Base-by-base conservation (phyloP, 2,797 vertebrate genomes). In the Catharus ustulatus region DNA sequence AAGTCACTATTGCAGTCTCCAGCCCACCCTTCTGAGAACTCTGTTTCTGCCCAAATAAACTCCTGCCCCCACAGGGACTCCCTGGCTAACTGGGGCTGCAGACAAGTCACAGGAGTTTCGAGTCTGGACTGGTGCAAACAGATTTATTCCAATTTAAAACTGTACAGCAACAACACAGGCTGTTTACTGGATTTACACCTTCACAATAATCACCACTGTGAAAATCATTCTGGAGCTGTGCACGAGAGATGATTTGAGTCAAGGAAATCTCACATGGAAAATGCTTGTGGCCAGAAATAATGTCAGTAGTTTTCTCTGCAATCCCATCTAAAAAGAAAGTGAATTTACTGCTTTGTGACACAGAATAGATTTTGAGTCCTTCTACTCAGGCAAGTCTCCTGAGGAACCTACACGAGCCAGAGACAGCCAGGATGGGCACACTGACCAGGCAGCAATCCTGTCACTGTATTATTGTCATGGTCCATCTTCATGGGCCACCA, bases 391-490 rank as follows among this genome's bases (percentile, higher is more conserved):
- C 5, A 45, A 40, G 46, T 38, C 34, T 49, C 49, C 57, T 4
- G 52, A 54, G 36, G 55, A 87, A 3, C 11, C 34, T 52, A 73
- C 2, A 40, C 12, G 32, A 49, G 57, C 26, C 61, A 43, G 73
- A 52, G 61, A 36, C 32, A 49, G 29, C 8, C 24, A 38, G 38
- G 38, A 11, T 10, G 38, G 40, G 40, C 58, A 30, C 2, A 1
- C 10, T 59, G 76, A 29, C 7, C 26, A 3, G 6, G 45, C 30
- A 75, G 14, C 15, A 32, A 0, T 6, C 0, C 36, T 58, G 51
- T 7, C 27, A 13, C 34, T 17, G 7, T 2, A 4, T 3, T 58
- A 11, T 3, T 8, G 30, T 5, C 52, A 22, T 7, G n/a, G 8
- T 6, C 19, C 34, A n/a, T 17, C 42, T 34, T 9, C 14, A 11